These are phyloP conservation scores for Sebastes fasciatus DNA, from an alignment of 2,113 vertebrate genomes.

Conservation along the genomic window DNA sequence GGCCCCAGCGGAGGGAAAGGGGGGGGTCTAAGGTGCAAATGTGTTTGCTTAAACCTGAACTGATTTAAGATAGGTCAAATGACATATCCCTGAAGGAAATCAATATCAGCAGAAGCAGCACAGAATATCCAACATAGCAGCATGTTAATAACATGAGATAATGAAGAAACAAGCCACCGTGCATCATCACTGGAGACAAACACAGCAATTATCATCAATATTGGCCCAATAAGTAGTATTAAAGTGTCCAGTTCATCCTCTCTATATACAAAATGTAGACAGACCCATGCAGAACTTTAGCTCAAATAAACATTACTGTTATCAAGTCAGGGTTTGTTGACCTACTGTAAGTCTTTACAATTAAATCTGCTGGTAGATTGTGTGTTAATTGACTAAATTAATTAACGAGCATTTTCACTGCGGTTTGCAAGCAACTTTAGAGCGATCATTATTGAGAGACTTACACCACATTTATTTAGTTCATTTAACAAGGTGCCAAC, in stretches of 20 bases:
- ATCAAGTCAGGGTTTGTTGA: not conserved
- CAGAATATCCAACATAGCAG: not conserved
- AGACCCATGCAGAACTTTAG: not conserved
- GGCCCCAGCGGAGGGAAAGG: not conserved
- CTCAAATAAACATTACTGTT: not conserved
- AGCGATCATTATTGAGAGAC: not conserved
- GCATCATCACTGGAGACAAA: not conserved
- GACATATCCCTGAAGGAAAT: not conserved
- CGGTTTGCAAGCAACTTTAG: not conserved
- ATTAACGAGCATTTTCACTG: not conserved
- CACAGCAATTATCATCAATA: too few relatives aligned
- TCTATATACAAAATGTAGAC: not conserved
- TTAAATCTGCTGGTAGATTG: not conserved
- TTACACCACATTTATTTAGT: conserved; percentile 4
- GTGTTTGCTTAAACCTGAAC: conserved; percentile 9
- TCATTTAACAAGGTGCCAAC: not conserved
- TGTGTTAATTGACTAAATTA: not conserved
- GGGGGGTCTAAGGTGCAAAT: not conserved
- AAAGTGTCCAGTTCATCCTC: not conserved
- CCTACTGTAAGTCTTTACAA: not conserved
- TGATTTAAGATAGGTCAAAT: not conserved
- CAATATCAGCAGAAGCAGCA: not conserved
- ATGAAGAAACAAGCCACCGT: not conserved
- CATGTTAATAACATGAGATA: not conserved
- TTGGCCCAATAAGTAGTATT: not conserved